These are phyloP conservation scores for Chaunax sp. DNA, from an alignment of 2,797 vertebrate genomes.

Conservation along the genomic window DNA sequence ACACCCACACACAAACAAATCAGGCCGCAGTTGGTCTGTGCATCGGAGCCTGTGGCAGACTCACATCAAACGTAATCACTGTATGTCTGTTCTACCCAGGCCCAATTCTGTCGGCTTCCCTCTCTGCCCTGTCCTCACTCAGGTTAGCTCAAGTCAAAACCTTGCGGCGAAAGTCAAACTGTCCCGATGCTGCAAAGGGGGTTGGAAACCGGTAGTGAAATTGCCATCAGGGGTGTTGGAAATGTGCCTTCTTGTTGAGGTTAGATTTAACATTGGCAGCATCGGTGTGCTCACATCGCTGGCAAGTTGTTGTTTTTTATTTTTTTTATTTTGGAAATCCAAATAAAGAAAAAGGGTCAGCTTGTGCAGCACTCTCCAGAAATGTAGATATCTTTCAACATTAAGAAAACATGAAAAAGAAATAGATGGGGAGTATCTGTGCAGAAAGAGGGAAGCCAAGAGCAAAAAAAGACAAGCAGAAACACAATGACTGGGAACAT, in stretches of 20 bases:
- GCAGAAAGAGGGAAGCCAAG: conserved; percentile 26
- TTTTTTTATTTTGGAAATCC: background rate
- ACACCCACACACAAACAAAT: conserved; percentile 45
- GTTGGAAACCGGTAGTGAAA: conserved; percentile 48
- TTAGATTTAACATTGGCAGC: conserved; percentile 60
- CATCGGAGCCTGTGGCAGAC: conserved; percentile 45
- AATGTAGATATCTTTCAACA: conserved; percentile 7
- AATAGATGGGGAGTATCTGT: conserved; percentile 31
- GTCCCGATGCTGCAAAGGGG: conserved; percentile 36
- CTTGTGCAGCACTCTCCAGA: conserved; percentile 15
- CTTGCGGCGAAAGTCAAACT: conserved; percentile 63
- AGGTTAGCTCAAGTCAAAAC: conserved; percentile 71
- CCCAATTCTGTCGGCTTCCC: conserved; percentile 52
- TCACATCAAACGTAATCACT: conserved; percentile 70
- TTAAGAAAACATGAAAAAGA: conserved; percentile 16
- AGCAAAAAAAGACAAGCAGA: conserved; percentile 27
- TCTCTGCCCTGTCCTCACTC: conserved; percentile 57
- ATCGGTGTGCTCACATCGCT: conserved; percentile 50
- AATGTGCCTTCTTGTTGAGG: conserved; percentile 28
- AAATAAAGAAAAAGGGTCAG: conserved; percentile 20
- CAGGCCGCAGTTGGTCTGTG: conserved; percentile 51
- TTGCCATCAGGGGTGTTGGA: conserved; percentile 63
- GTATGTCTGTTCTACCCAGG: conserved; percentile 52
- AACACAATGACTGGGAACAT: conserved; percentile 31
- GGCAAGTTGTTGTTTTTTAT: conserved; percentile 17